Conservation (phyloP, 2,888 invertebrate genomes). For the Punctoribates punctum region DNA sequence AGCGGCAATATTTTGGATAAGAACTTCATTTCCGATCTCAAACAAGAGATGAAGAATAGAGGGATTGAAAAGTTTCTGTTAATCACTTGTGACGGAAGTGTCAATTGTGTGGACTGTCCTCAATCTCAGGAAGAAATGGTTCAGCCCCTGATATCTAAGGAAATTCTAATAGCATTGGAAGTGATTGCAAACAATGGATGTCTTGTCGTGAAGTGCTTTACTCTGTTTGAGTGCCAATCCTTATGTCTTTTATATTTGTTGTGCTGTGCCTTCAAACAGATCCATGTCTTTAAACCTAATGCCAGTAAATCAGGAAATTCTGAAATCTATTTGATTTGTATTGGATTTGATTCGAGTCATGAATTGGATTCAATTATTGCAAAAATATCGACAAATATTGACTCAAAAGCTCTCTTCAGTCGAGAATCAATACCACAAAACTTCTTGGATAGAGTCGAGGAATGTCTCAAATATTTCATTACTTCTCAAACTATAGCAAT, state of each 20-base stretch:
- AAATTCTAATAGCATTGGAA: conserved; percentile 70
- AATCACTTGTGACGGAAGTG: conserved; percentile 91
- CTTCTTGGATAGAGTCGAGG: conserved; percentile 36
- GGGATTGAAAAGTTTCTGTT: conserved; percentile 33
- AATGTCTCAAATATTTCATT: neutral
- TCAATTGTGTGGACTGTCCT: conserved; percentile 78
- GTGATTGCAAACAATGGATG: conserved; percentile 68
- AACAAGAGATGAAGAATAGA: neutral
- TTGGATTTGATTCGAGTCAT: conserved; percentile 44
- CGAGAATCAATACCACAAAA: conserved; percentile 14
- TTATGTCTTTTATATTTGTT: conserved; percentile 74
- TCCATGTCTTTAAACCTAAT: conserved; percentile 77
- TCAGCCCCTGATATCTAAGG: conserved; percentile 74
- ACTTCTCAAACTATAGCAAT: neutral
- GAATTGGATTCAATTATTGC: conserved; percentile 9
- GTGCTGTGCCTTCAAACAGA: conserved; percentile 66
- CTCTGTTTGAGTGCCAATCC: conserved; percentile 77
- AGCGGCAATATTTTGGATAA: conserved; percentile 77
- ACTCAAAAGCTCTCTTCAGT: conserved; percentile 10
- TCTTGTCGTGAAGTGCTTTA: conserved; percentile 83
- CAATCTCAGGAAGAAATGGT: conserved; percentile 80
- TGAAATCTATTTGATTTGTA: conserved; percentile 75
- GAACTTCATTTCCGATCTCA: conserved; percentile 47
- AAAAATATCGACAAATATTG: neutral
- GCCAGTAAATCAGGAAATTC: conserved; percentile 95